Evolutionary conservation across 2,113 vertebrate species (phyloP).

Genomic region (Catharus bicknelli): DNA sequence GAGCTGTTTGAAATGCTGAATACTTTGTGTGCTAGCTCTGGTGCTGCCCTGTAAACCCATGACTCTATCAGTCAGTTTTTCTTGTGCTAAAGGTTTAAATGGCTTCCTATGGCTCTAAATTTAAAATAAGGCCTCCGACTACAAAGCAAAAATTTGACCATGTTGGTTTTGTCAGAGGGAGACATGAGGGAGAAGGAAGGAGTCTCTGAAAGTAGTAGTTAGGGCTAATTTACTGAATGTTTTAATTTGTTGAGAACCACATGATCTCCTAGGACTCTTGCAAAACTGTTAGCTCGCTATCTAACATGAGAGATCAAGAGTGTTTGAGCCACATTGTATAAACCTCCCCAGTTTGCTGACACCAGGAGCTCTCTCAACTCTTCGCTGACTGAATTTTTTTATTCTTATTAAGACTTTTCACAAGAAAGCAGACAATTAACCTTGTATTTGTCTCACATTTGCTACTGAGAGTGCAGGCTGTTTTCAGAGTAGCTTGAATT

Average conservation of each 20-base stretch:
- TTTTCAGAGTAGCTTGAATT: slow-evolving; percentile 11
- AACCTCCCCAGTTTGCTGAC: not conserved
- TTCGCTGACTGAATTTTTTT: not conserved
- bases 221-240: not conserved
- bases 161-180: slow-evolving; percentile 8
- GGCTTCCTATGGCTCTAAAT: not conserved
- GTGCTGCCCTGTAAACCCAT: not conserved
- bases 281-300: not conserved
- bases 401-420: not conserved
- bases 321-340: not conserved
- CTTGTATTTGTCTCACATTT: not conserved
- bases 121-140: not conserved
- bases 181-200: not conserved
- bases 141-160: not conserved
- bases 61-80: not conserved
- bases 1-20: not conserved
- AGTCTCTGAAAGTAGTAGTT: not conserved
- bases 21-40: not conserved
- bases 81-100: not conserved
- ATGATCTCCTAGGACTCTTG: not conserved
- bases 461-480: not conserved
- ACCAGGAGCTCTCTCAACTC: not conserved
- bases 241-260: slow-evolving; percentile 27
- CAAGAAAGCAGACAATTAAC: not conserved
- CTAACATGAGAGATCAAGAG: not conserved